Conservation (phyloP, 2,888 invertebrate genomes). For the Gandaritis pyraliata region DNA sequence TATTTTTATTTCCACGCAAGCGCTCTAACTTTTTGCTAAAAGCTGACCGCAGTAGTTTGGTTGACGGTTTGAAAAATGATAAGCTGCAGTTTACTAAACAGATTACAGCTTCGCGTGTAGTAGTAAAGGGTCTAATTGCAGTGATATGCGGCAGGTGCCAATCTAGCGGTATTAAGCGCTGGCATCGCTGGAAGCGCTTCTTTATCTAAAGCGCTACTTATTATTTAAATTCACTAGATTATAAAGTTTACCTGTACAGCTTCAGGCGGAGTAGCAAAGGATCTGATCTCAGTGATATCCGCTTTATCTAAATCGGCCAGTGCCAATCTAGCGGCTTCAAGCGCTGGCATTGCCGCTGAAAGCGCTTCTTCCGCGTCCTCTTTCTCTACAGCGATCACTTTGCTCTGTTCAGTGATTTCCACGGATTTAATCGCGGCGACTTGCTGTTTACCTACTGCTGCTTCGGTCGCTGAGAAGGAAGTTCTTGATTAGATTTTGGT, state of each 20-base stretch:
- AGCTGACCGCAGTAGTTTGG: too few relatives aligned
- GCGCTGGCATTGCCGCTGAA: constrained; percentile 92
- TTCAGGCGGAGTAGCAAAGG: constrained; percentile 95
- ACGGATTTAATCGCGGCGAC: constrained; percentile 91
- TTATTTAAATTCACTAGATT: too few relatives aligned
- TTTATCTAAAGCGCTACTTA: too few relatives aligned
- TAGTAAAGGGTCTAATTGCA: constrained; percentile 95
- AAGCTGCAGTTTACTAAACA: too few relatives aligned
- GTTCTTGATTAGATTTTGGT: background rate
- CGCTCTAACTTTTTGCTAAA: too few relatives aligned
- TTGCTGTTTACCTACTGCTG: constrained; percentile 90
- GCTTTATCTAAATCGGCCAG: constrained; percentile 93
- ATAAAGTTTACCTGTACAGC: constrained; percentile 91
- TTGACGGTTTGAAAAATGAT: too few relatives aligned
- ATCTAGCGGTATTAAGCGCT: constrained; percentile 91
- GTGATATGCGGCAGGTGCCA: constrained; percentile 95
- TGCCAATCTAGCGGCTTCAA: constrained; percentile 92
- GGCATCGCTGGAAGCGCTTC: constrained; percentile 91
- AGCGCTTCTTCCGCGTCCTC: constrained; percentile 92
- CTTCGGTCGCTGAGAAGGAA: constrained; percentile 81
- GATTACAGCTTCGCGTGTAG: constrained; percentile 93
- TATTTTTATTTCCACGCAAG: too few relatives aligned
- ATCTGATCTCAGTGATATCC: constrained; percentile 96
- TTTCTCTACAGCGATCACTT: constrained; percentile 91
- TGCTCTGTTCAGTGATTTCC: constrained; percentile 93